Base-by-base conservation (phyloP, 2,888 invertebrate genomes). In the Meloe dianella region DNA sequence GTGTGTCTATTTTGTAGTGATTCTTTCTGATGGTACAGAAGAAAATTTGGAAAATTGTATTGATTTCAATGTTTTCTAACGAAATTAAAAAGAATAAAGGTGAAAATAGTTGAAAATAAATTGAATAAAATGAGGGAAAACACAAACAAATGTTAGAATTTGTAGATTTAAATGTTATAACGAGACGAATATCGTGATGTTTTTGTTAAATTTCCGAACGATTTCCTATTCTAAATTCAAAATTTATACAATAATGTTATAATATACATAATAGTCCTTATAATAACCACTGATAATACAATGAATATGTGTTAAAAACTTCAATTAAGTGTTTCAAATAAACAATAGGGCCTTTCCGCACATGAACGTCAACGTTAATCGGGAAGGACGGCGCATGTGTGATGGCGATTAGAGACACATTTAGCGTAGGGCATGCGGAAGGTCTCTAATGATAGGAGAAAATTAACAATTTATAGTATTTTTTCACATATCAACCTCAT, bases 291-390 rank as follows among this genome's bases (percentile, higher is more conserved):
- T 72, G 71, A 74, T 68, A 38, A 71, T 69, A 72, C 74, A 73
- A 74, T 74, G 72, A 75, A 73, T 73, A 73, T 69, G 61, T 72
- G 70, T 75, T 73, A 60, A 62, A 69, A 65, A 59, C n/a, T n/a
- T n/a, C n/a, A n/a, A 65, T 63, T 63, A 9, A 57, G 22, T 35
- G 58, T 51, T 41, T 57, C 51, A 58, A 57, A 20, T 9, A 38
- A 35, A 35, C 12, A 14, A 35, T 17, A 0, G 20, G 17, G 41
- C 0, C 10, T 41, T 41, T 41, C 41, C 41, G 41, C 41, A 35
- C 2, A 10, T 0, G 2, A 35, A 35, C 35, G 35, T 35, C 14
- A 35, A 17, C 41, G 41, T 17, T 8, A 41, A 41, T 3, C 10
- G 4, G 27, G 4, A 27, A 2, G 27, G 8, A 32, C 32, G 1